phyloP scores from a whole-genome alignment of 2,113 vertebrate species.

The Cairina moschata region DNA sequence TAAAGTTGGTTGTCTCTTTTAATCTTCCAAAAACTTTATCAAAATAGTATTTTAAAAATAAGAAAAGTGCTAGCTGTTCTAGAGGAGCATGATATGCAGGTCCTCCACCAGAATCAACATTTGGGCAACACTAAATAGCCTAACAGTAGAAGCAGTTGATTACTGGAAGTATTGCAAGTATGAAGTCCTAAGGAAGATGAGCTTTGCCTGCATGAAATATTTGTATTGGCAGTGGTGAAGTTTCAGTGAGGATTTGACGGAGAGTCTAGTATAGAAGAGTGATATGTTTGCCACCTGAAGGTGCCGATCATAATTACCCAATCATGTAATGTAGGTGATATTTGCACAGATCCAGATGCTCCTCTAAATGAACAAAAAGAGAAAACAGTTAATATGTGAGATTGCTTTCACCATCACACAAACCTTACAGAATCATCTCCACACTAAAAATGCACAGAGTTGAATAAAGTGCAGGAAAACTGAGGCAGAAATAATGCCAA shows the following conservation, averaged over 20 bases:
- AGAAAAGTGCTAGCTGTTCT: background rate
- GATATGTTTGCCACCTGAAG: background rate
- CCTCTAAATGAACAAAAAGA: background rate
- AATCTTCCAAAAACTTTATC: background rate
- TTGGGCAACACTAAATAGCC: background rate
- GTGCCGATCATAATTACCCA: background rate
- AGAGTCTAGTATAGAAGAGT: background rate
- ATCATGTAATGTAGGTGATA: background rate
- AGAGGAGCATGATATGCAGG: background rate
- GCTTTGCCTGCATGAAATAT: background rate
- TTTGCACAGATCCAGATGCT: background rate
- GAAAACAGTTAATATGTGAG: accelerated
- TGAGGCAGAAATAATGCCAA: background rate
- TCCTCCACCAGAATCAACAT: background rate
- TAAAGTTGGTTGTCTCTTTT: background rate
- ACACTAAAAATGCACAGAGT: background rate
- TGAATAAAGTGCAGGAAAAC: background rate
- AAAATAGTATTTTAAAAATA: background rate
- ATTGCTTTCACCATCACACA: background rate
- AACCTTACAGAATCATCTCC: background rate
- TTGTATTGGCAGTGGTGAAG: background rate
- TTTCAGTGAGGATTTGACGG: background rate
- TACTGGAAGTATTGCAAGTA: background rate
- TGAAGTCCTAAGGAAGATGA: background rate
- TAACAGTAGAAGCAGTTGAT: background rate